phyloP scores from a whole-genome alignment of 2,113 vertebrate genomes.

The cattle (Bos taurus) region ARS-UCD2.0 NC_037347.1:38822501-38823000 shows the following conservation, averaged over 20 bases:
- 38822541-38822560: neutral
- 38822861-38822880: neutral
- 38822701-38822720: neutral
- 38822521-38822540: neutral
- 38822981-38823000: neutral
- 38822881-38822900: neutral
- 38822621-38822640: neutral
- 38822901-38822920: neutral
- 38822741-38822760: neutral
- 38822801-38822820: neutral
- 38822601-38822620: neutral
- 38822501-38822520: neutral
- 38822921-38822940: neutral
- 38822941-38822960: neutral
- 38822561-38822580: neutral
- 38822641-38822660: neutral
- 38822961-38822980: neutral
- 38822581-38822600: neutral
- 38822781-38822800: neutral
- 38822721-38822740: neutral
- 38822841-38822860: neutral
- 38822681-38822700: neutral
- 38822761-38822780: neutral
- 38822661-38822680: neutral
- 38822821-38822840: neutral